phyloP scores from a whole-genome alignment of 2,113 vertebrate species.

The Anhinga rufa region DNA sequence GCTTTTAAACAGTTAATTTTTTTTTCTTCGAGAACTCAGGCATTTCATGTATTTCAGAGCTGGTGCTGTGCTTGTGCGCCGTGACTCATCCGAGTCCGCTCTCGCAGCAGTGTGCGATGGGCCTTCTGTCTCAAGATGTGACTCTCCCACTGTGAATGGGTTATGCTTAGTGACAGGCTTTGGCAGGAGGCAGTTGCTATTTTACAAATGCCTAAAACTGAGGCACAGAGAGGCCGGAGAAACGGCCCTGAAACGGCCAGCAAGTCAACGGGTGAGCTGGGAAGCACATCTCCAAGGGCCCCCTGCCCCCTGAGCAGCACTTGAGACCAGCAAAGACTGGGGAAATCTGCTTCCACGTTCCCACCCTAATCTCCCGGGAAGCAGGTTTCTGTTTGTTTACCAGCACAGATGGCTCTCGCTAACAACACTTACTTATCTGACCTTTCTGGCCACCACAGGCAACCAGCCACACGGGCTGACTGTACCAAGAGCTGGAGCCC shows the following conservation, averaged over 20 bases:
- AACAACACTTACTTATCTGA: not conserved
- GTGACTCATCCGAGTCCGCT: not conserved
- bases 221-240: not conserved
- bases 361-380: not conserved
- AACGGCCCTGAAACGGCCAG: not conserved
- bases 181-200: not conserved
- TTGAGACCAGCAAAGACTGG: not conserved
- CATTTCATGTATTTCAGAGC: not conserved
- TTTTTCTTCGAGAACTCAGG: not conserved
- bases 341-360: not conserved
- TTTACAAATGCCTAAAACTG: not conserved
- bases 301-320: not conserved
- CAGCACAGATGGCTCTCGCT: not conserved
- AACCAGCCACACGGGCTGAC: not conserved
- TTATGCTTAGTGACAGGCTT: slow-evolving; percentile 32
- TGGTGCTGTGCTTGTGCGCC: not conserved
- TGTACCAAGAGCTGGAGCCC: not conserved
- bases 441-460: not conserved
- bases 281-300: not conserved
- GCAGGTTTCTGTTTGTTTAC: not conserved
- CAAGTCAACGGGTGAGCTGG: not conserved
- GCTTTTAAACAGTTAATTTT: not conserved
- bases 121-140: not conserved
- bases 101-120: not conserved
- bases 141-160: not conserved